Evolutionary conservation across 2,888 invertebrate species (phyloP).

Genomic region (Drosophila monieri): DNA sequence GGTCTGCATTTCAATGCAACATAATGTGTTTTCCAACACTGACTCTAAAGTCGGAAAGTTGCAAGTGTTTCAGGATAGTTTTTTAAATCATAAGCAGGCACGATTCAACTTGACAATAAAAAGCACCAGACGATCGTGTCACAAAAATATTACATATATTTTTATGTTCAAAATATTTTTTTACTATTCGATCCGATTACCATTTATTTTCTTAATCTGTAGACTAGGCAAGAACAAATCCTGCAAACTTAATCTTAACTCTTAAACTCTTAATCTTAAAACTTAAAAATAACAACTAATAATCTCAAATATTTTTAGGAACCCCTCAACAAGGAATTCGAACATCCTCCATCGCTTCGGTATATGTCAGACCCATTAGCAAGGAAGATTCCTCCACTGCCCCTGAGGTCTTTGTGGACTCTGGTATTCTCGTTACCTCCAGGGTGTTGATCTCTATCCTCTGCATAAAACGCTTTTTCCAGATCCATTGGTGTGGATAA

Average conservation of each 20-base stretch:
- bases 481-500: slow-evolving; percentile 60
- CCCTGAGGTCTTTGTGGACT: slow-evolving; percentile 32
- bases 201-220: slow-evolving; percentile 21
- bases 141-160: slow-evolving; percentile 18
- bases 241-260: slow-evolving; percentile 42
- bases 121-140: neutral
- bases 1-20: slow-evolving; percentile 22
- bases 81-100: neutral
- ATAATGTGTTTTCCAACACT: neutral
- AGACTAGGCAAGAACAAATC: slow-evolving; percentile 24
- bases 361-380: slow-evolving; percentile 55
- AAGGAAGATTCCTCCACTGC: slow-evolving; percentile 60
- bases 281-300: neutral
- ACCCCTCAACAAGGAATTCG: slow-evolving; percentile 34
- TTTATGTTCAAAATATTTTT: slow-evolving; percentile 16
- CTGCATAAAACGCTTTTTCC: slow-evolving; percentile 63
- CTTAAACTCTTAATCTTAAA: slow-evolving; percentile 1
- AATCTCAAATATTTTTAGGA: neutral
- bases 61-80: neutral
- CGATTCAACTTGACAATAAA: slow-evolving; percentile 10
- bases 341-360: slow-evolving; percentile 15
- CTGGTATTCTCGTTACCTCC: slow-evolving; percentile 48
- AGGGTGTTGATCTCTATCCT: slow-evolving; percentile 66
- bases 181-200: neutral
- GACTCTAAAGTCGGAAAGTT: neutral